Percentiles rank a stretch among this genome's conserved stretches.
Conservation (phyloP, 2,113 vertebrate genomes). For the Dolichotis patagonum region DNA sequence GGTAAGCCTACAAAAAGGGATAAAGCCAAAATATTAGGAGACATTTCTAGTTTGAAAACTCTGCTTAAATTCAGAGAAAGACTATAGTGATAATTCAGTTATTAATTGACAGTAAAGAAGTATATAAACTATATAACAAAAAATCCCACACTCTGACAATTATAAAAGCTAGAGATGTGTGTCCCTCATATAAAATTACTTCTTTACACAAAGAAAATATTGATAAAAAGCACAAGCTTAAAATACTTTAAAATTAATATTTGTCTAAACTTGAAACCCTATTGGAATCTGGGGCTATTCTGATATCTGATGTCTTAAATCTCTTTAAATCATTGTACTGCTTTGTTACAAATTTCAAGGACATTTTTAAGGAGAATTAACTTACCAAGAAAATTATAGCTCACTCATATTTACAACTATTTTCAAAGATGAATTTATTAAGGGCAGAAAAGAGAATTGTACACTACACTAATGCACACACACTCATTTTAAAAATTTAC, state of each 20-base stretch:
- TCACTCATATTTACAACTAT: conserved; percentile 86
- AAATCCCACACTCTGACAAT: conserved; percentile 38
- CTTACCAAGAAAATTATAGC: conserved; percentile 80
- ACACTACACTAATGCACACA: conserved; percentile 79
- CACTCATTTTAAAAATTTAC: conserved; percentile 82
- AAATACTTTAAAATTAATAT: conserved; percentile 70
- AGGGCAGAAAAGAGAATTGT: conserved; percentile 68
- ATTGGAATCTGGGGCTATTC: conserved; percentile 61
- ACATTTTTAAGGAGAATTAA: conserved; percentile 83
- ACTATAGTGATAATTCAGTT: conserved; percentile 38
- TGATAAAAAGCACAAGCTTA: conserved; percentile 59
- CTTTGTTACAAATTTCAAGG: conserved; percentile 86
- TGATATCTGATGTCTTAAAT: conserved; percentile 73
- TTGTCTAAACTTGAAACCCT: conserved; percentile 80
- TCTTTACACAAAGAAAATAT: conserved; percentile 50
- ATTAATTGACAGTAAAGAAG: conserved; percentile 63
- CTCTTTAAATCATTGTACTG: conserved; percentile 74
- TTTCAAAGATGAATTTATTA: conserved; percentile 81
- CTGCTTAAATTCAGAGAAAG: conserved; percentile 47
- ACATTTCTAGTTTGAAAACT: conserved; percentile 3
- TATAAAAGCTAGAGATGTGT: conserved; percentile 64
- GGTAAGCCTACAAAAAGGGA: neutral
- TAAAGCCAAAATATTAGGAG: neutral
- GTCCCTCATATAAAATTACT: conserved; percentile 55
- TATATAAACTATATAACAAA: conserved; percentile 73